These are phyloP conservation scores for Ranitomeya variabilis DNA, from an alignment of 2,113 vertebrate genomes.

Conservation along the genomic window DNA sequence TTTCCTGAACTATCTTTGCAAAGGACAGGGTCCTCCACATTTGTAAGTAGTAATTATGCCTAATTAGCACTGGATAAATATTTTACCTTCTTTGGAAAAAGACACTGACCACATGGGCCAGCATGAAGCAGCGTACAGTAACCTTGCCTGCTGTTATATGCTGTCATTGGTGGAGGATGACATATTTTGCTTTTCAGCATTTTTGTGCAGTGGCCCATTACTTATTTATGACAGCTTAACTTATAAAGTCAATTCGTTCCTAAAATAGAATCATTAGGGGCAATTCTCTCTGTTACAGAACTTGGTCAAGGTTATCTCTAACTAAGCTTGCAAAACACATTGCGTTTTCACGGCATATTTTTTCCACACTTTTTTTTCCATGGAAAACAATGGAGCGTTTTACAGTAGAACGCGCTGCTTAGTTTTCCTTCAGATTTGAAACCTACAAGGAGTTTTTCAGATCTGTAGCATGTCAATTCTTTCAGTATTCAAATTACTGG, in stretches of 20 bases:
- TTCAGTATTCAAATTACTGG: too few relatives aligned
- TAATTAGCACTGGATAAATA: constrained; percentile 56
- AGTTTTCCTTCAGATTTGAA: too few relatives aligned
- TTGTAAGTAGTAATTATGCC: constrained; percentile 56
- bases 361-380: too few relatives aligned
- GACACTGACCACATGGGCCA: constrained; percentile 52
- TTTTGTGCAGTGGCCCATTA: not conserved
- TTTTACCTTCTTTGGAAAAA: constrained; percentile 56
- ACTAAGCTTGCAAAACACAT: too few relatives aligned
- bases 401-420: too few relatives aligned
- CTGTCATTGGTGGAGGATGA: not conserved
- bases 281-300: too few relatives aligned
- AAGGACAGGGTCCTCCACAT: constrained; percentile 52
- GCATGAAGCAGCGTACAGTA: not conserved
- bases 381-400: too few relatives aligned
- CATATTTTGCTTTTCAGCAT: not conserved
- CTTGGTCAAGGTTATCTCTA: too few relatives aligned
- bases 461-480: too few relatives aligned
- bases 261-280: too few relatives aligned
- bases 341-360: too few relatives aligned
- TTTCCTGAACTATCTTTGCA: constrained; percentile 52
- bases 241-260: not conserved
- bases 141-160: constrained; percentile 20
- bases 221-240: not conserved
- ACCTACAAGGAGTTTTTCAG: too few relatives aligned